Base-by-base conservation (phyloP, 2,797 vertebrate genomes). In the Melanogrammus aeglefinus region DNA sequence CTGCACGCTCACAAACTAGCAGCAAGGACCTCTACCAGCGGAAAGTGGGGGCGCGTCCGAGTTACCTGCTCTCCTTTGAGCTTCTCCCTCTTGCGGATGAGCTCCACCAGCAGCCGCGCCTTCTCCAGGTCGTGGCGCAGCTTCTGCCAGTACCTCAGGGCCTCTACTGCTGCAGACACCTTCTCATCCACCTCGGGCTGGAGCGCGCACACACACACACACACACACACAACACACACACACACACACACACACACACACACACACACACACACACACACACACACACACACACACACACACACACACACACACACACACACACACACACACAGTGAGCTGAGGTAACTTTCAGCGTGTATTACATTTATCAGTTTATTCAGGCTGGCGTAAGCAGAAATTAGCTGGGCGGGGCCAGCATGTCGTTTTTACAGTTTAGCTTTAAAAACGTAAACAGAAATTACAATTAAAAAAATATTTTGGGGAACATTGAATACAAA, bases 71-170 rank as follows among this genome's bases (percentile, higher is more conserved):
- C 97, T 85, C 96, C 90, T 90, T 94, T 94, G 89, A 94, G 89
- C 81, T 92, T 84, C 86, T 94, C 93, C 83, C 93, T 87, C 86
- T 94, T 94, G 74, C 93, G 93, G 88, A 99, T 99, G 76, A 99
- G 95, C 88, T 99, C 98, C 14, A 99, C 95, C 84, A 99, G 91
- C 82, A 99, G 94, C 72, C 98, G 92, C 0, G 98, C 98, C 83
- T 97, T 94, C 88, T 99, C 98, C 90, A 99, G 80, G 91, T 99
- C 98, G 0, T 99, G 98, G 57, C 98, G 94, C 75, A 99, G 91
- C 82, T 98, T 99, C 80, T 99, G 98, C 97, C 97, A 99, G 91
- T 99, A 99, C 74, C 98, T 97, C 69, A 99, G 94, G 86, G 99
- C 96, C 78, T 97, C 96, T 88, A 97, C 96, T 24, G 98, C 96